Percentiles rank a stretch among this genome's conserved stretches.
These are phyloP conservation scores for Etheostoma perlongum DNA, from an alignment of 2,797 vertebrate species.

Conservation along the genomic window DNA sequence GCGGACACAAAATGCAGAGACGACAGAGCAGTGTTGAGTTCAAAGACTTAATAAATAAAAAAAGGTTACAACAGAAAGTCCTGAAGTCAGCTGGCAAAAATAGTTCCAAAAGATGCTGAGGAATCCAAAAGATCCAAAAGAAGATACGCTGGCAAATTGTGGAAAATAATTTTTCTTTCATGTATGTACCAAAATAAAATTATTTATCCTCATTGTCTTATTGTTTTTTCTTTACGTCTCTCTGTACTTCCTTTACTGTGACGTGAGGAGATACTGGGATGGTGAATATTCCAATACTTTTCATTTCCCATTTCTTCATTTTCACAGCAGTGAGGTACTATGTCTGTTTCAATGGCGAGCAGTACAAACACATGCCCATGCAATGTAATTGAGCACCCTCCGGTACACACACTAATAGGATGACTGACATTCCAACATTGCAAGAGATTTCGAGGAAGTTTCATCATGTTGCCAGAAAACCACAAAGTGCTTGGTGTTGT, in stretches of 20 bases:
- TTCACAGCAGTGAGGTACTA: neutral
- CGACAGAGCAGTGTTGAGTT: no score
- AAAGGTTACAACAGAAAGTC: no score
- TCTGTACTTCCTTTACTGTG: no score
- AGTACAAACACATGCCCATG: slow-evolving; percentile 14
- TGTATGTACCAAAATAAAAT: no score
- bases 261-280: no score
- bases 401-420: slow-evolving; percentile 4
- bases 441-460: slow-evolving; percentile 50
- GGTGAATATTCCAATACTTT: neutral
- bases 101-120: no score
- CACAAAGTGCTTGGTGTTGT: slow-evolving; percentile 22
- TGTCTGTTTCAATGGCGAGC: slow-evolving; percentile 8
- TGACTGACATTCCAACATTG: slow-evolving; percentile 45
- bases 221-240: neutral
- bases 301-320: neutral
- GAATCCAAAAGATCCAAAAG: no score
- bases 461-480: slow-evolving; percentile 59
- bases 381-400: slow-evolving; percentile 3
- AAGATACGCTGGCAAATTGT: no score
- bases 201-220: neutral
- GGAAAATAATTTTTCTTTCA: no score
- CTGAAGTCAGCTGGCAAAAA: no score
- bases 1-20: no score
- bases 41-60: no score